Conservation (phyloP, 2,888 invertebrate species). For the Stenoptilia bipunctidactyla region DNA sequence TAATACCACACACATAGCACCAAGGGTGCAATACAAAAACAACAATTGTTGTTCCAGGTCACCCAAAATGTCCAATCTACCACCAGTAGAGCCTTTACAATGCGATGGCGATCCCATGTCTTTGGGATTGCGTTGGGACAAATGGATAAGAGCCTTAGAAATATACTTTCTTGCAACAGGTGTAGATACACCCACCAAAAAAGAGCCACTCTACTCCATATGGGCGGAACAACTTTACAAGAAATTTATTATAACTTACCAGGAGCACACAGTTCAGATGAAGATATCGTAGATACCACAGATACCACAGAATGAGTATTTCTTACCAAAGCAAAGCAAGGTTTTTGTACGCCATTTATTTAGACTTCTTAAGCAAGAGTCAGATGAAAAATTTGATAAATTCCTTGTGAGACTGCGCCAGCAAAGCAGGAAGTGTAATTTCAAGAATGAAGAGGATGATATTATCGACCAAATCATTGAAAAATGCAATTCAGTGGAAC, state of each 20-base stretch:
- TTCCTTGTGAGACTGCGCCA: conserved; percentile 20
- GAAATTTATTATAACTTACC: conserved; percentile 12
- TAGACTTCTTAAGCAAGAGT: conserved; percentile 21
- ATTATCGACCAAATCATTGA: conserved; percentile 14
- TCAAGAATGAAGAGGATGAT: no score
- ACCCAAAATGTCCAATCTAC: conserved; percentile 6
- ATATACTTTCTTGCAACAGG: conserved; percentile 2
- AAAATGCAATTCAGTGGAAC: conserved; percentile 11
- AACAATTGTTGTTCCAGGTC: no score
- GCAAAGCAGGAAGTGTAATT: conserved; percentile 12
- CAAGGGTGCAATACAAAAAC: no score
- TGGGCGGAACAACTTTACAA: conserved; percentile 10
- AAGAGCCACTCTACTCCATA: conserved; percentile 6
- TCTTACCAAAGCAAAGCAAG: conserved; percentile 19
- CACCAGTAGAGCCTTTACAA: conserved; percentile 8
- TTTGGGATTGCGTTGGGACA: conserved; percentile 10
- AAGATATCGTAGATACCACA: neutral
- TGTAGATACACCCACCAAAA: conserved; percentile 2
- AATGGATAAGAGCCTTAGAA: conserved; percentile 8
- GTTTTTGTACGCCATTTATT: conserved; percentile 24
- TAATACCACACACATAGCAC: no score
- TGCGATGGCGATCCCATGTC: conserved; percentile 12
- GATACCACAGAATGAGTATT: conserved; percentile 19
- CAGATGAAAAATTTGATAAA: conserved; percentile 24
- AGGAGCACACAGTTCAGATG: no score